A percentile compares a stretch with the other conserved stretches of the same genome.
Conservation (phyloP, 2,797 vertebrate species). For the Bovichtus diacanthus region DNA sequence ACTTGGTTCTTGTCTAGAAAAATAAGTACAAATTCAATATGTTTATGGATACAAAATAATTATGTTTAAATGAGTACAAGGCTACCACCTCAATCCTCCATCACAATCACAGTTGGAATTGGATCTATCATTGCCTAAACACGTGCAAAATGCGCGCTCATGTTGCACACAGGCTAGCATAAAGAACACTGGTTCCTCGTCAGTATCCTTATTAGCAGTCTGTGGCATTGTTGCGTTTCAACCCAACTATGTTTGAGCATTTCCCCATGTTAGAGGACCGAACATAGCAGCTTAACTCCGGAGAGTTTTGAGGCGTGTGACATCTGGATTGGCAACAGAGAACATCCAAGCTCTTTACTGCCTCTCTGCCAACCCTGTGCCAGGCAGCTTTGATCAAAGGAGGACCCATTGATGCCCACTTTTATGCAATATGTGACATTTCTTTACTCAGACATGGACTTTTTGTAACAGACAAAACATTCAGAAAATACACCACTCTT, state of each 20-base stretch:
- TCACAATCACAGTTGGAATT: slow-evolving; percentile 57
- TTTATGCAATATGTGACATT: slow-evolving; percentile 87
- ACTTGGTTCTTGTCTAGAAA: slow-evolving; percentile 79
- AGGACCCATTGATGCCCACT: slow-evolving; percentile 86
- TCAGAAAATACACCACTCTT: slow-evolving; percentile 54
- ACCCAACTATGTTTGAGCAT: slow-evolving; percentile 82
- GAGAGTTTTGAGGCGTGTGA: slow-evolving; percentile 64
- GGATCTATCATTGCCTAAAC: slow-evolving; percentile 62
- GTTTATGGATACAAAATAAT: slow-evolving; percentile 86
- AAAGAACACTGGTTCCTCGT: slow-evolving; percentile 46
- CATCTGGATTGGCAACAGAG: slow-evolving; percentile 81
- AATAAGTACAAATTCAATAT: slow-evolving; percentile 88
- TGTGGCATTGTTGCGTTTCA: slow-evolving; percentile 56
- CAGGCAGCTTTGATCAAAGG: slow-evolving; percentile 83
- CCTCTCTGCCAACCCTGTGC: slow-evolving; percentile 84
- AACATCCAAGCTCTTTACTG: slow-evolving; percentile 88
- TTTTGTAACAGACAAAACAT: slow-evolving; percentile 62
- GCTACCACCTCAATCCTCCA: slow-evolving; percentile 57
- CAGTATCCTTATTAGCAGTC: slow-evolving; percentile 48
- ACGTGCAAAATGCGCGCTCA: slow-evolving; percentile 41
- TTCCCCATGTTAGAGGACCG: slow-evolving; percentile 14
- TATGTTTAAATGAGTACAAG: slow-evolving; percentile 74
- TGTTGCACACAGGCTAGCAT: slow-evolving; percentile 40
- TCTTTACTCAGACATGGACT: slow-evolving; percentile 31
- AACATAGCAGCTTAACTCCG: slow-evolving; percentile 65